phyloP scores from a whole-genome alignment of 2,113 vertebrate genomes.

The Xenotilapia caudafasciata region DNA sequence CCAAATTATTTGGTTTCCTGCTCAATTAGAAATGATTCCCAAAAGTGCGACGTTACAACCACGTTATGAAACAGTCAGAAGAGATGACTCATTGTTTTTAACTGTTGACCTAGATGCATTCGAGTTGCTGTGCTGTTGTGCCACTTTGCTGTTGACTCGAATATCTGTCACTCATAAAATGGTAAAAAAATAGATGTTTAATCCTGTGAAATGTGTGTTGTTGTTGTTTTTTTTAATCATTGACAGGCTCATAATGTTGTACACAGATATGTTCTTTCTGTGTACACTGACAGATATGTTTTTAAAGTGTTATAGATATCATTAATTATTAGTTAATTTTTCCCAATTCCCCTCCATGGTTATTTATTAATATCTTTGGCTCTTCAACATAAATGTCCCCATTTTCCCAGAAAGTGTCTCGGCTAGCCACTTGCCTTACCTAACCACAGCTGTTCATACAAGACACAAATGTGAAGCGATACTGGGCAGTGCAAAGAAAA shows the following conservation, averaged over 20 bases:
- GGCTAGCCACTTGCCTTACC: slow-evolving; percentile 17
- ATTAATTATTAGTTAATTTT: background rate
- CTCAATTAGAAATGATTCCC: background rate
- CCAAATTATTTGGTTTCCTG: background rate
- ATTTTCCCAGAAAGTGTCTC: slow-evolving; percentile 38
- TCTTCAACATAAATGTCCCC: background rate
- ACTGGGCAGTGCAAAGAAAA: slow-evolving; percentile 30
- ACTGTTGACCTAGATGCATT: slow-evolving; percentile 17
- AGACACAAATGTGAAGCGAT: slow-evolving; percentile 49
- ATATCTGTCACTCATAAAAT: background rate
- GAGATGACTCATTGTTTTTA: background rate
- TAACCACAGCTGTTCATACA: slow-evolving; percentile 65
- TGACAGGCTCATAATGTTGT: background rate
- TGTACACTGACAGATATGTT: background rate
- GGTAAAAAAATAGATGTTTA: background rate
- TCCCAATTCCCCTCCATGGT: background rate
- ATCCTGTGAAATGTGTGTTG: background rate
- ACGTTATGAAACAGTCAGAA: background rate
- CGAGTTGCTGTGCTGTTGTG: background rate
- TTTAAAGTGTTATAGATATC: background rate
- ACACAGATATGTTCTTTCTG: background rate
- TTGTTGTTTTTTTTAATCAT: background rate
- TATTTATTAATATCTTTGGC: background rate
- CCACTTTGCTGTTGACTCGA: background rate
- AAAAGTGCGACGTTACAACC: background rate